phyloP scores from a whole-genome alignment of 2,113 vertebrate species.

The Pandion haliaetus region DNA sequence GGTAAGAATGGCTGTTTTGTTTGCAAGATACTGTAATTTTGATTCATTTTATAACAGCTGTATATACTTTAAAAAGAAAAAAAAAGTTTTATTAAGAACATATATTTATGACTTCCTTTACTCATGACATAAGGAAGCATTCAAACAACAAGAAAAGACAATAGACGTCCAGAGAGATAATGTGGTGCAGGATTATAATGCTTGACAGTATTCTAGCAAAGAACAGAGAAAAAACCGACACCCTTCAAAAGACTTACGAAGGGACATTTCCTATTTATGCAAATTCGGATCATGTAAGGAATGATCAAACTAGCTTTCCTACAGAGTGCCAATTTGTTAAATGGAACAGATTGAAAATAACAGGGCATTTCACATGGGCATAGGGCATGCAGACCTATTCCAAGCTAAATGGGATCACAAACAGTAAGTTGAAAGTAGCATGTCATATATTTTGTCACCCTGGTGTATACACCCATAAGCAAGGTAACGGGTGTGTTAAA shows the following conservation, averaged over 20 bases:
- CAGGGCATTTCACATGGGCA: not conserved
- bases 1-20: not conserved
- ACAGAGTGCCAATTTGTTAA: slow-evolving; percentile 12
- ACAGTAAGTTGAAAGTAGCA: not conserved
- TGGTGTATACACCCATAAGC: not conserved
- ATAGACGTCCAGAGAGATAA: not conserved
- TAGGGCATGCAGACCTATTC: not conserved
- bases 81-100: not conserved
- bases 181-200: not conserved
- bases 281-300: not conserved
- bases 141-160: not conserved
- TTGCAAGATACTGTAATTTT: not conserved
- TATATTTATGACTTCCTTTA: not conserved
- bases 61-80: not conserved
- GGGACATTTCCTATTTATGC: not conserved
- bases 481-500: not conserved
- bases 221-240: not conserved
- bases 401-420: not conserved
- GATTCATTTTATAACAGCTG: not conserved
- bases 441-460: not conserved
- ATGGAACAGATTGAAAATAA: slow-evolving; percentile 48
- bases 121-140: not conserved
- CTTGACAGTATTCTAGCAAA: not conserved
- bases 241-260: not conserved
- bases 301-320: not conserved